These are phyloP conservation scores for Octonoba sinensis DNA, from an alignment of 2,888 invertebrate genomes.

Conservation along the genomic window DNA sequence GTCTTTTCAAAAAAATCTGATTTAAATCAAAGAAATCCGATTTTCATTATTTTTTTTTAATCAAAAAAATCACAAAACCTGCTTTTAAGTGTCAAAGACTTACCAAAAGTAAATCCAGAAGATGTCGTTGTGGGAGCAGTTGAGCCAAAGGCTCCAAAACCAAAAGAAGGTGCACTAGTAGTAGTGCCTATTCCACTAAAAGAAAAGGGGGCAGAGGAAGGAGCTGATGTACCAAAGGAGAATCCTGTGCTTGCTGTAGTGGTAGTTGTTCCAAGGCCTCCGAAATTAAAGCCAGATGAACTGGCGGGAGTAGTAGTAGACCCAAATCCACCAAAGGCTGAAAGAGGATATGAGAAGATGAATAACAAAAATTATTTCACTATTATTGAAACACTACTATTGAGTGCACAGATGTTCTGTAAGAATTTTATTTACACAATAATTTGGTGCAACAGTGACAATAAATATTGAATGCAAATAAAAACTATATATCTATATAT, in stretches of 20 bases:
- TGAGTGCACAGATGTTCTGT: too few species aligned
- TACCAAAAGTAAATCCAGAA: constrained; percentile 51
- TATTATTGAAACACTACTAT: too few species aligned
- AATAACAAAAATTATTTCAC: too few species aligned
- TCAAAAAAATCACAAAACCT: too few species aligned
- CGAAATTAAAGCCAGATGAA: constrained; percentile 60
- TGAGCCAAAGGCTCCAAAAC: constrained; percentile 50
- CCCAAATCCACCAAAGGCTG: constrained; percentile 11
- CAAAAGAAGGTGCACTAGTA: constrained; percentile 44
- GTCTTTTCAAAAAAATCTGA: too few species aligned
- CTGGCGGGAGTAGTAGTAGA: constrained; percentile 32
- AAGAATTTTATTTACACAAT: too few species aligned
- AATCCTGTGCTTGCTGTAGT: constrained; percentile 52
- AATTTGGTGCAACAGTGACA: too few species aligned
- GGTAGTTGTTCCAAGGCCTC: constrained; percentile 46
- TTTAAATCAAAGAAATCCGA: too few species aligned
- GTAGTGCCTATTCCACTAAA: constrained; percentile 50
- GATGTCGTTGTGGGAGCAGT: constrained; percentile 28
- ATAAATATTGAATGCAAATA: too few species aligned
- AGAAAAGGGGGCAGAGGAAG: constrained; percentile 39
- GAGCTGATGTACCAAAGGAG: constrained; percentile 50
- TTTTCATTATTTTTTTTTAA: too few species aligned
- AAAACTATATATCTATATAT: too few species aligned
- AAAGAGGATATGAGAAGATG: too few species aligned
- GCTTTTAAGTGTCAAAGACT: not conserved